Base-by-base conservation (phyloP, 2,888 invertebrate genomes). In the Diogma glabrata region DNA sequence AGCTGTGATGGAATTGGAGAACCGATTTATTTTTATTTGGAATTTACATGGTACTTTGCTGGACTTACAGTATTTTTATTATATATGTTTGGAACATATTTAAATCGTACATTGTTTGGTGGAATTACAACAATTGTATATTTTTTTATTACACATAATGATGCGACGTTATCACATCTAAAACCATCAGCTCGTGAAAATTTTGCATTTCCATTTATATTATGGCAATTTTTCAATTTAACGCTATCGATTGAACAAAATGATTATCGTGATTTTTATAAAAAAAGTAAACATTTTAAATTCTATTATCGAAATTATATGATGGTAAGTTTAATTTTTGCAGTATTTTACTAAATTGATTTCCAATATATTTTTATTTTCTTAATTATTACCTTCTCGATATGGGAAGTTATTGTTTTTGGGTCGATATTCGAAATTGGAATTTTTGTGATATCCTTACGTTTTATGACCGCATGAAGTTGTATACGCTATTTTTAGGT, bases 121-220 rank as follows among this genome's bases (percentile, higher is more conserved):
- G 91, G 90, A 0, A 55, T 83, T 1, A 63, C 91, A 20, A 76
- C 86, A 0, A 80, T 82, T 7, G 64, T 77, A 0, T 79, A 82
- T 7, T 91, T 85, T 65, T 79, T 89, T 59, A 85, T 81, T 60
- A 91, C 91, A 66, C 91, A 92, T 65, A 78, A 78, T 22, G 88
- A 90, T 64, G 82, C 81, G 47, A 88, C 91, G 0, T 72, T 91
- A 46, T 87, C 90, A 4, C 87, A 88, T 61, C 89, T 90, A 82
- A 81, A 87, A 0, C 91, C 92, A 0, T 84, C 90, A 36, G 75
- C 91, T 46, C 70, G 92, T 20, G 92, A 93, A 67, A 90, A 87
- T 63, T 85, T 90, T 64, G 88, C 87, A 1, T 86, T 84, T 61
- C 92, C 92, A 0, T 73, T 88, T 36, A 74, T 89, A 55, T 72